Conservation (phyloP, 2,113 vertebrate species). For the Mesoclemmys tuberculata region DNA sequence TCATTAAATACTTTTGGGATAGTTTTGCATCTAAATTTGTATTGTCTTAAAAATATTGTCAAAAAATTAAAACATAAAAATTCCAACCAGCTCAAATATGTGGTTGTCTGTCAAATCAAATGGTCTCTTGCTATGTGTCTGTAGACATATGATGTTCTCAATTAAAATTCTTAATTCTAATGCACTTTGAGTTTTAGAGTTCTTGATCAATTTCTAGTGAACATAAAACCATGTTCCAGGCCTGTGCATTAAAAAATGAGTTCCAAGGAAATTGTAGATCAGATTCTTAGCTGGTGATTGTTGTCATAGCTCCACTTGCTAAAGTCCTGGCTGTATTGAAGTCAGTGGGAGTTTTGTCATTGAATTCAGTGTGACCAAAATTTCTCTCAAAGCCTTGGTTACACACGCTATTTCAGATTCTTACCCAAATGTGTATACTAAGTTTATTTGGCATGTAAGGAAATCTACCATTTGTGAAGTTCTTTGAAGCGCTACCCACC, state of each 20-base stretch:
- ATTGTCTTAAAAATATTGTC: neutral
- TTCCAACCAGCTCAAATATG: neutral
- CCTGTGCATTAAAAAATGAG: constrained; percentile 17
- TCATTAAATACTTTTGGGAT: neutral
- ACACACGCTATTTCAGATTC: neutral
- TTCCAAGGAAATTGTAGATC: neutral
- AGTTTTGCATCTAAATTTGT: neutral
- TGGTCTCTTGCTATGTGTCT: constrained; percentile 72
- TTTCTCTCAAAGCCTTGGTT: neutral
- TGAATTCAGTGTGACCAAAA: neutral
- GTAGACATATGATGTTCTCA: constrained; percentile 67
- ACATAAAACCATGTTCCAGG: neutral
- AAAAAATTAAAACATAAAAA: neutral
- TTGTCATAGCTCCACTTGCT: neutral
- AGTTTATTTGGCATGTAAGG: neutral
- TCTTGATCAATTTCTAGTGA: constrained; percentile 50
- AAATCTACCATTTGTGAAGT: neutral
- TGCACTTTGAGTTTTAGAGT: neutral
- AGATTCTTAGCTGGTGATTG: neutral
- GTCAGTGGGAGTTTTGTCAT: neutral
- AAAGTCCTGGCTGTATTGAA: neutral
- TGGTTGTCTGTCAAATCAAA: constrained; percentile 65
- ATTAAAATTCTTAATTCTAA: constrained; percentile 63
- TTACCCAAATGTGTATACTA: fast-evolving
- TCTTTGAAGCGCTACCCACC: neutral